A percentile compares a stretch with the other conserved stretches of the same genome.
These are phyloP conservation scores for Acholoe squamosa DNA, from an alignment of 2,888 invertebrate species.

Conservation along the genomic window DNA sequence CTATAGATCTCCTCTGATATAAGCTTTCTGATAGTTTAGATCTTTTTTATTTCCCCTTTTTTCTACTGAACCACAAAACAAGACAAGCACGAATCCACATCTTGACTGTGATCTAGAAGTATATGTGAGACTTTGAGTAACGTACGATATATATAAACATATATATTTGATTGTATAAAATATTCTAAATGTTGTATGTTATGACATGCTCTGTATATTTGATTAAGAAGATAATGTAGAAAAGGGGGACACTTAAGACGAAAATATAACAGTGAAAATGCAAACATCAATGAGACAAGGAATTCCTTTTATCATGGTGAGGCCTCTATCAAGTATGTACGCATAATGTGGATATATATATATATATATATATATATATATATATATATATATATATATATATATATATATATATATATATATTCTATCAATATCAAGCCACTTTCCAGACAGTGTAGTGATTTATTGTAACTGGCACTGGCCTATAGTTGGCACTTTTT, in stretches of 20 bases:
- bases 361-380: slow-evolving; percentile 21
- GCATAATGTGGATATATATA: slow-evolving; percentile 58
- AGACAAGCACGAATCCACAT: slow-evolving; percentile 11
- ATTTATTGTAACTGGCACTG: not conserved
- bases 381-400: slow-evolving; percentile 59
- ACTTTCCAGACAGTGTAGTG: slow-evolving; percentile 11
- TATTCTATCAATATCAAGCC: slow-evolving; percentile 29
- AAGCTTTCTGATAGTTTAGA: not conserved
- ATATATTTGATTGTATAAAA: slow-evolving; percentile 58
- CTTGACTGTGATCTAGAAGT: slow-evolving; percentile 58
- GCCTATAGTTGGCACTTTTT: slow-evolving; percentile 1
- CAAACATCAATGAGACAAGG: slow-evolving; percentile 46
- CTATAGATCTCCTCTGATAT: not conserved
- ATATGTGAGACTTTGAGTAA: slow-evolving; percentile 52
- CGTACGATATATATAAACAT: slow-evolving; percentile 21
- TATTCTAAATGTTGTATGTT: slow-evolving; percentile 52
- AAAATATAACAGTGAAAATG: slow-evolving; percentile 50
- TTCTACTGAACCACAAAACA: slow-evolving; percentile 47
- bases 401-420: slow-evolving; percentile 63
- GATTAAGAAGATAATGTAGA: not conserved
- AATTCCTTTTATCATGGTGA: not conserved
- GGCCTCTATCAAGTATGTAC: not conserved
- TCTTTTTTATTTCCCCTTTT: not conserved
- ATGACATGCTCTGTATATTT: slow-evolving; percentile 45
- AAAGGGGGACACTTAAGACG: not conserved